A percentile compares a stretch with the other conserved stretches of the same genome.
These are phyloP conservation scores for Patella pellucida DNA, from an alignment of 2,888 invertebrate species.

Conservation along the genomic window DNA sequence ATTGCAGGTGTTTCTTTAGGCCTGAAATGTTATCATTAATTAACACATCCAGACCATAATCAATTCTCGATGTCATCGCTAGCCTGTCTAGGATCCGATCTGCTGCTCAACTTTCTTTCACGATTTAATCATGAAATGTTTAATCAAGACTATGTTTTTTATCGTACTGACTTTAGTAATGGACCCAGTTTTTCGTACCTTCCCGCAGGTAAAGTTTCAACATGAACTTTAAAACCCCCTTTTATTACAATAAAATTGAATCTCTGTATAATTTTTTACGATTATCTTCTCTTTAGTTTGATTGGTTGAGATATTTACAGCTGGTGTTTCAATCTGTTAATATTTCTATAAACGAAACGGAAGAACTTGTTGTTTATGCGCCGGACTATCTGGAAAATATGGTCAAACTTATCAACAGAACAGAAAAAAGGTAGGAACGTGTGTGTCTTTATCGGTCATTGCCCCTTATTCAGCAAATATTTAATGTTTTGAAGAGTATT, in stretches of 20 bases:
- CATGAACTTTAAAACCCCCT: background rate
- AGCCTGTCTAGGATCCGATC: too few species aligned
- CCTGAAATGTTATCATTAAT: too few species aligned
- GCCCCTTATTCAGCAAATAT: too few species aligned
- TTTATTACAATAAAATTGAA: background rate
- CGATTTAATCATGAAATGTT: too few species aligned
- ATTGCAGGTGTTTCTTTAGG: too few species aligned
- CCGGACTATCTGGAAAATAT: conserved; percentile 87
- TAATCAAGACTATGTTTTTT: too few species aligned
- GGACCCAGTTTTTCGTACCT: background rate
- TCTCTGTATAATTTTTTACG: background rate
- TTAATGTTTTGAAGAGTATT: too few species aligned
- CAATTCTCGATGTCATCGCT: too few species aligned
- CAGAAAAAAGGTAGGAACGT: conserved; percentile 77
- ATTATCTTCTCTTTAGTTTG: conserved; percentile 72
- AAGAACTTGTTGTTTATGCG: conserved; percentile 90
- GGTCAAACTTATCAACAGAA: conserved; percentile 80
- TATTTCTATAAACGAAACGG: conserved; percentile 77
- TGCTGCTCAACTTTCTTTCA: too few species aligned
- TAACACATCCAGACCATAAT: too few species aligned
- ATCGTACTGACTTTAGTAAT: too few species aligned
- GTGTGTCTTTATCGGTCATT: too few species aligned
- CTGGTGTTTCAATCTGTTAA: conserved; percentile 83
- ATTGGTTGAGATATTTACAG: conserved; percentile 90
- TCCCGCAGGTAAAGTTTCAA: background rate